Evolutionary conservation across 2,888 invertebrate genomes (phyloP), one percentile per base, ranked within the genome.

Genomic region (Daptonema setosum): DNA sequence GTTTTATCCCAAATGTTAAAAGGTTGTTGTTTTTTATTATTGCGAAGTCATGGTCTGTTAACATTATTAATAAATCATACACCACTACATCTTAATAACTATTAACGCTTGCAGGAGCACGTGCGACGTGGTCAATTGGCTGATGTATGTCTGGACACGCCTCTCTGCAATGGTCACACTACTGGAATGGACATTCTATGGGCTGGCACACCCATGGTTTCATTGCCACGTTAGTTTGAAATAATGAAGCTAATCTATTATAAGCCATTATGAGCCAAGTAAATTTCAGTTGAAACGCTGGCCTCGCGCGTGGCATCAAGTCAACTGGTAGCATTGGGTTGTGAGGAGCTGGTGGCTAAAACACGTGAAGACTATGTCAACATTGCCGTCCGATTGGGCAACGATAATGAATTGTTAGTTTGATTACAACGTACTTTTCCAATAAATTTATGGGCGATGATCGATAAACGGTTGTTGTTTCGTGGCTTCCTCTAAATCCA

Each of bases 131-230:
- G 95, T 8, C 95, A 97, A 72, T 76, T 97, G 63, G 91, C 95
- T 20, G 97, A 97, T 73, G 82, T 97, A 30, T 99, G 95, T 69
- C 78, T 97, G 56, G 97, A 97, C 71, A 97, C 97, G 1, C 93
- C 93, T 0, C 76, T 97, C 17, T 97, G 97, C 72, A 99, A 99
- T 72, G 97, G 97, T 3, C 97, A 97, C 71, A 97, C 97, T 0
- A 97, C 97, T 1, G 88, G 93, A 55, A 95, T 97, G 97, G 97
- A 97, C 73, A 87, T 97, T 28, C 75, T 99, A 56, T 97, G 95
- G 95, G 87, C 95, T 22, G 97, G 97, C 52, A 95, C 91, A 1
- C 97, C 97, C 1, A 90, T 97, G 65, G 83, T 97, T 14, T 93
- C 95, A 0, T 75, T 91, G 58, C 90, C 95, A 0, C 85, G 88